Percentiles rank a stretch among this genome's conserved stretches.
phyloP scores from a whole-genome alignment of 2,888 invertebrate species.

The Drosophila testacea region DNA sequence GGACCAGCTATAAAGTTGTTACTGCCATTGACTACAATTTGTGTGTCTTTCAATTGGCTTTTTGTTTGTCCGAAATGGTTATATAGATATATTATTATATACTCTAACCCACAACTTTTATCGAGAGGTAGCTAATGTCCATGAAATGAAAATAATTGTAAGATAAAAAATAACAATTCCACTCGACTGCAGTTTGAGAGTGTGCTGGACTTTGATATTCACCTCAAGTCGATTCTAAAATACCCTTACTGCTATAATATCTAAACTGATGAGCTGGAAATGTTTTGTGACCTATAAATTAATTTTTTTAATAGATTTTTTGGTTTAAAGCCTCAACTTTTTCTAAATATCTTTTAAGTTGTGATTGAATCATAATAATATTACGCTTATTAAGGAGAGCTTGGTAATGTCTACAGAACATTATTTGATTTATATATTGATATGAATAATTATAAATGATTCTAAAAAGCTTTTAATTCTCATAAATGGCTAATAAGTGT shows the following conservation, averaged over 20 bases:
- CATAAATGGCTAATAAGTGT: no score
- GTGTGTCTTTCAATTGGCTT: constrained; percentile 51
- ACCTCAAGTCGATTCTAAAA: background rate
- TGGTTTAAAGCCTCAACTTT: no score
- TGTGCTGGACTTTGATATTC: background rate
- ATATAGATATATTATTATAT: constrained; percentile 46
- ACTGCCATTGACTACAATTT: constrained; percentile 73
- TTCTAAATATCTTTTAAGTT: background rate
- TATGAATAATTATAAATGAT: no score
- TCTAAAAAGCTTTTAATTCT: no score
- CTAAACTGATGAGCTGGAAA: background rate
- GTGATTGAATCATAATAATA: no score
- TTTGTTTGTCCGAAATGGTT: constrained; percentile 37
- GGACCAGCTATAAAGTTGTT: constrained; percentile 68
- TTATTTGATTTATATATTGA: no score
- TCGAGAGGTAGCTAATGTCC: constrained; percentile 19
- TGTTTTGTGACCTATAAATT: background rate
- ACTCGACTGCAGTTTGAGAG: background rate
- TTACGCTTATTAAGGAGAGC: no score
- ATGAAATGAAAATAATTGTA: constrained; percentile 26
- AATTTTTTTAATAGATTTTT: no score
- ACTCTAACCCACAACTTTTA: constrained; percentile 28
- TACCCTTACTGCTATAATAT: background rate
- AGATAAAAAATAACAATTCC: constrained; percentile 23
- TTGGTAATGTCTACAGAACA: no score